Percentiles rank a stretch among this genome's conserved stretches.
Conservation (phyloP, 2,888 invertebrate species). For the Parelbella ahira region DNA sequence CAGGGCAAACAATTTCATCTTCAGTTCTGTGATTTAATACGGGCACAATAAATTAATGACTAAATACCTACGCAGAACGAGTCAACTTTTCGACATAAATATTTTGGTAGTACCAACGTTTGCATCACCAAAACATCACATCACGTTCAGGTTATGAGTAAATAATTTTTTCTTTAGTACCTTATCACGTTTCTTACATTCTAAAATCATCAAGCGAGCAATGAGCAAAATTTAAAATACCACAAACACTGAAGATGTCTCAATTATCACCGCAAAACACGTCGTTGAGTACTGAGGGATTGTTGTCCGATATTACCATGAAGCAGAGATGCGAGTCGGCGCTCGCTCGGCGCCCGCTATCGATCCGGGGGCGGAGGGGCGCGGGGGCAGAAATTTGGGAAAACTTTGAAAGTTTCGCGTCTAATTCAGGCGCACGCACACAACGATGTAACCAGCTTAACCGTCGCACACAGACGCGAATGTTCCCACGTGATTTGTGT, state of each 20-base stretch:
- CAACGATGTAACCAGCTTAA: slow-evolving; percentile 55
- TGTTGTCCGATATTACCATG: slow-evolving; percentile 76
- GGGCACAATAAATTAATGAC: no score
- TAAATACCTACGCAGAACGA: no score
- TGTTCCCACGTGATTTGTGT: slow-evolving; percentile 62
- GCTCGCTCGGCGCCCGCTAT: slow-evolving; percentile 69
- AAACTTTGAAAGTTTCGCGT: slow-evolving; percentile 81
- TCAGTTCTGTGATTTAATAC: not conserved
- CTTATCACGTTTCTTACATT: no score
- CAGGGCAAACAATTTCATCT: slow-evolving; percentile 34
- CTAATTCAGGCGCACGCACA: slow-evolving; percentile 81
- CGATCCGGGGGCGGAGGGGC: slow-evolving; percentile 57
- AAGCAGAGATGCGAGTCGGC: slow-evolving; percentile 59
- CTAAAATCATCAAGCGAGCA: not conserved
- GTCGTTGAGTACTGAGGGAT: slow-evolving; percentile 61
- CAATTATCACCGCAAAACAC: slow-evolving; percentile 58
- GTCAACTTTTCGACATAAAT: no score
- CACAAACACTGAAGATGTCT: slow-evolving; percentile 41
- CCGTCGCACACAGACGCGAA: slow-evolving; percentile 50
- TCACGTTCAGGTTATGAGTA: no score
- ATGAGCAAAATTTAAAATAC: not conserved
- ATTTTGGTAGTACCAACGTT: no score
- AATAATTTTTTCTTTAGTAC: no score
- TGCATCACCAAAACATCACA: no score
- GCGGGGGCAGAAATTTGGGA: slow-evolving; percentile 78